Evolutionary conservation across 2,797 vertebrate species (phyloP).

Genomic region (Enteromius treurensis): DNA sequence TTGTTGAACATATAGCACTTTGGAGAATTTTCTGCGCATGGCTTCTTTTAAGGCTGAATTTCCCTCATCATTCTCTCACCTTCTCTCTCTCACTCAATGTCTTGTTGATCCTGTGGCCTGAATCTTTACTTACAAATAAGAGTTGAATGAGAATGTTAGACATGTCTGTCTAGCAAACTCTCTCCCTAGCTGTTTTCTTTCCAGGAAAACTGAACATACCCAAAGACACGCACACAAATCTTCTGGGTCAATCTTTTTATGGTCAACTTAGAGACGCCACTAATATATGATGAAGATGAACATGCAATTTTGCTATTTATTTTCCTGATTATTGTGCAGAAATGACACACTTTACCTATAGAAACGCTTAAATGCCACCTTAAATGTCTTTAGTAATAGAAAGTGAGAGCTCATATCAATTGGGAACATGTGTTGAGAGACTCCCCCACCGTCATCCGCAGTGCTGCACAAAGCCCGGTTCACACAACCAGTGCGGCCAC

Average conservation of each 20-base stretch:
- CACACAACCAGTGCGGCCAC: conserved; percentile 52
- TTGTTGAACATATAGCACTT: conserved; percentile 9
- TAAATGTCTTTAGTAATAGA: conserved; percentile 1
- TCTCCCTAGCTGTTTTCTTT: conserved; percentile 1
- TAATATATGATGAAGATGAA: not conserved
- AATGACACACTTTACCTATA: not conserved
- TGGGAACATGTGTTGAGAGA: conserved; percentile 17
- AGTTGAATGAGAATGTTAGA: conserved; percentile 14
- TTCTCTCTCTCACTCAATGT: not conserved
- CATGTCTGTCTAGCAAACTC: not conserved
- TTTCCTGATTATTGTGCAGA: not conserved
- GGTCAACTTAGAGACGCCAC: not conserved
- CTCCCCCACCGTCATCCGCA: not conserved
- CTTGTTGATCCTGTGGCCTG: not conserved
- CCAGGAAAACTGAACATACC: not conserved
- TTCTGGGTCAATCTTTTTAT: not conserved
- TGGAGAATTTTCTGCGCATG: not conserved
- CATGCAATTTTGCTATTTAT: not conserved
- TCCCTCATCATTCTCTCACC: not conserved
- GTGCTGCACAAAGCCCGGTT: conserved; percentile 39
- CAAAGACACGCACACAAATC: not conserved
- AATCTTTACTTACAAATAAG: conserved; percentile 12
- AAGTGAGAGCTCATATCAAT: conserved; percentile 6
- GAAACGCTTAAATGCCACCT: not conserved
- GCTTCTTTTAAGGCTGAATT: not conserved